Evolutionary conservation across 92 coral and sea anemone species (phyloP), one percentile per base, ranked within the genome.

Genomic region (Heteractis magnifica): DNA sequence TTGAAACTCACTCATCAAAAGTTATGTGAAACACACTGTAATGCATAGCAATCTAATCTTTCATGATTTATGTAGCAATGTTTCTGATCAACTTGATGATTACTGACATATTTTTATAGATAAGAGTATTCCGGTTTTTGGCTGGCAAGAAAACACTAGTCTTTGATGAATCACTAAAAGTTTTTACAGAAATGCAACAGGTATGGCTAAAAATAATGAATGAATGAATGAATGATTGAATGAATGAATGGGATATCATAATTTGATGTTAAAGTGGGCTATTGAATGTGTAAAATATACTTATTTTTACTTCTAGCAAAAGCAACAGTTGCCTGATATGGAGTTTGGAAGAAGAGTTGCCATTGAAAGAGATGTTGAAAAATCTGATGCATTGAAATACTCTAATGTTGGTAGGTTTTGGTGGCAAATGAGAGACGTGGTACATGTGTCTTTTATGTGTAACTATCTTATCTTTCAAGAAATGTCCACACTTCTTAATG

Each of bases 291-390:
- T 18, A 9, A 41, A 12, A 53, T 20, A 44, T 13, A 7, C 21
- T 21, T 56, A 14, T 56, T 64, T 14, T 72, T 4, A 16, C 68
- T 78, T 58, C 10, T 80, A 93, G 97, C 92, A 91, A 91, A 92
- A 89, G 56, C 99, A 91, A 58, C 99, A 96, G 86, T 85, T 96
- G 14, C 97, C 99, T 50, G 97, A 96, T 81, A 96, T 96, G 99
- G 99, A 96, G 81, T 96, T 96, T 90, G 99, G 99, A 44, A 78
- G 99, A 83, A 83, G 99, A 64, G 93, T 94, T 91, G 99, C 99
- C 34, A 92, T 88, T 73, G 99, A 96, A 60, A 96, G 98, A 83
- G 99, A 96, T 76, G 78, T 96, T 3, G 98, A 96, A 49, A 96
- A 96, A 83, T 92, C 99, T 8, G 95, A 94, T 71, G 92, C 94